Evolutionary conservation across 2,113 vertebrate species (phyloP).

Genomic region (Leptobrachium leishanense): DNA sequence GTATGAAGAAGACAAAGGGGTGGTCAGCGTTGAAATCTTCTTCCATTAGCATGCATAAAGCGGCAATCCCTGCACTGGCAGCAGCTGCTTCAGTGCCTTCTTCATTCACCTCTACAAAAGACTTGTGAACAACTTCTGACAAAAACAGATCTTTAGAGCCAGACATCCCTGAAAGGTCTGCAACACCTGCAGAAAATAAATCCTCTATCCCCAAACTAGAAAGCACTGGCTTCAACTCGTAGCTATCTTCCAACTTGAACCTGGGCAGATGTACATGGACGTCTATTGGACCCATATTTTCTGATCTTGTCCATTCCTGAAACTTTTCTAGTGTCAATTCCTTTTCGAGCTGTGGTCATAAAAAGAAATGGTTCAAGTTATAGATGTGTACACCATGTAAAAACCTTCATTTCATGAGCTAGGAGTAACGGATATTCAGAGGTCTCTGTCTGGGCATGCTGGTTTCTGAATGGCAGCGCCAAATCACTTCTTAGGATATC

Average conservation of each 20-base stretch:
- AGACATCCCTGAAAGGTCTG: conserved; percentile 87
- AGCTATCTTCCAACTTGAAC: conserved; percentile 85
- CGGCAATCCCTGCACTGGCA: conserved; percentile 71
- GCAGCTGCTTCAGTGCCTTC: conserved; percentile 90
- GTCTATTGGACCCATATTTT: conserved; percentile 66
- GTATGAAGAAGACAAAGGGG: conserved; percentile 90
- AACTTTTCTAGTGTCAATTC: conserved; percentile 78
- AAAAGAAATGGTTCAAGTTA: background rate
- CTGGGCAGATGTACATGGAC: conserved; percentile 76
- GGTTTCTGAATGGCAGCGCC: too few species aligned
- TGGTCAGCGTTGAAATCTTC: conserved; percentile 80
- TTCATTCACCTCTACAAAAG: conserved; percentile 91
- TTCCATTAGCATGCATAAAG: conserved; percentile 63
- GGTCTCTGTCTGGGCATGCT: too few species aligned
- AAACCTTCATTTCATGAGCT: too few species aligned
- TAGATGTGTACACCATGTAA: too few species aligned
- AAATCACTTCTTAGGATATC: too few species aligned
- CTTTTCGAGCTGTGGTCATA: conserved; percentile 76
- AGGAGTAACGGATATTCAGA: too few species aligned
- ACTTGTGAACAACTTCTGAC: conserved; percentile 83
- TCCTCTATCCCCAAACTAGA: conserved; percentile 74
- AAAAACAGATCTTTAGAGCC: conserved; percentile 72
- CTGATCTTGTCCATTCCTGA: conserved; percentile 76
- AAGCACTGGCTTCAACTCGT: conserved; percentile 72
- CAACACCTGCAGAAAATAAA: conserved; percentile 68